A percentile compares a stretch with the other conserved stretches of the same genome.
Conservation (phyloP, 1,140 invertebrate species). For the Apis dorsata region DNA sequence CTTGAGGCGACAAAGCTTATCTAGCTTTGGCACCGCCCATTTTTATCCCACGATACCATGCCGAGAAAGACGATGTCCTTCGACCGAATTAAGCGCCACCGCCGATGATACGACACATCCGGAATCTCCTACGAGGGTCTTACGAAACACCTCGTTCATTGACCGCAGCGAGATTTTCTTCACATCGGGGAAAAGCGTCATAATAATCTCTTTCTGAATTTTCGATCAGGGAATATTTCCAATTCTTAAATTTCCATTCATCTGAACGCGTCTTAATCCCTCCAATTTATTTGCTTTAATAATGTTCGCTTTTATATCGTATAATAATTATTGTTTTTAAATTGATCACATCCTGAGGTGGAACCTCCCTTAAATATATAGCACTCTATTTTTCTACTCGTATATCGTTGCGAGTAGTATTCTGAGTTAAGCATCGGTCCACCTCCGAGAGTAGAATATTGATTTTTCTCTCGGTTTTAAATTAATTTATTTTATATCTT, state of each 20-base stretch:
- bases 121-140: constrained; percentile 42
- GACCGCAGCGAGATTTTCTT: constrained; percentile 18
- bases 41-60: constrained; percentile 58
- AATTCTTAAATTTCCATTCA: background rate
- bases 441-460: constrained; percentile 8
- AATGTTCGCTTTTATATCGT: constrained; percentile 9
- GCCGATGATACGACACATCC: constrained; percentile 47
- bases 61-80: constrained; percentile 54
- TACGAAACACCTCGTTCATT: constrained; percentile 40
- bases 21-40: constrained; percentile 60
- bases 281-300: constrained; percentile 39
- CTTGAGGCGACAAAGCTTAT: constrained; percentile 84
- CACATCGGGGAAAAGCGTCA: background rate
- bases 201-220: constrained; percentile 16
- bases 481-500: background rate
- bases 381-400: constrained; percentile 31
- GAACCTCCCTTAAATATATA: constrained; percentile 14
- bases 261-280: constrained; percentile 30
- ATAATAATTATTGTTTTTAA: background rate
- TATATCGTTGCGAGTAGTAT: background rate
- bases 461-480: background rate
- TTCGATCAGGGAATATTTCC: constrained; percentile 2
- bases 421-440: background rate
- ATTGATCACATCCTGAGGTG: constrained; percentile 32
- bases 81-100: constrained; percentile 49